Evolutionary conservation across 2,888 invertebrate species (phyloP).

Genomic region (Lathronympha strigana): DNA sequence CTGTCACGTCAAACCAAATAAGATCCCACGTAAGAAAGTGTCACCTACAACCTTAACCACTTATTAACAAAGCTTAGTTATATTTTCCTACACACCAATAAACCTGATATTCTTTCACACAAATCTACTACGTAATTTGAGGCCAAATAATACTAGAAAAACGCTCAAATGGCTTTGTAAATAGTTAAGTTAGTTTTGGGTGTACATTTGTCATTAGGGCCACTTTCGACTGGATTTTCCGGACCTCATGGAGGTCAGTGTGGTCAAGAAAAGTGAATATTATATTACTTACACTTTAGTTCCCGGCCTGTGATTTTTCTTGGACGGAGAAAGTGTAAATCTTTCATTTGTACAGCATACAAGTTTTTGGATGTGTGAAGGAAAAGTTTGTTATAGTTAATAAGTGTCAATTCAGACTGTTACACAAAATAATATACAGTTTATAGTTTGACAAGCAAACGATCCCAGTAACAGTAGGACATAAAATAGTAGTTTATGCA

Average conservation of each 20-base stretch:
- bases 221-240: constrained; percentile 39
- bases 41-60: constrained; percentile 29
- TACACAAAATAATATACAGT: background rate
- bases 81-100: background rate
- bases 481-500: too few species aligned
- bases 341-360: background rate
- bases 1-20: constrained; percentile 22
- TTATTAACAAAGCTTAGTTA: background rate
- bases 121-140: background rate
- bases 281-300: constrained; percentile 26
- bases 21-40: constrained; percentile 29
- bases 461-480: too few species aligned
- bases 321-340: constrained; percentile 17
- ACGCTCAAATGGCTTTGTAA: too few species aligned
- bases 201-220: constrained; percentile 25
- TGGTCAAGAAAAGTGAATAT: constrained; percentile 31
- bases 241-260: constrained; percentile 22
- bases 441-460: too few species aligned
- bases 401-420: background rate
- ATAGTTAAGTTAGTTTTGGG: background rate
- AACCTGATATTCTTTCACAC: background rate
- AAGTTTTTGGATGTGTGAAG: background rate
- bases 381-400: background rate
- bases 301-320: constrained; percentile 14
- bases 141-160: too few species aligned